Base-by-base conservation (phyloP, 1,140 invertebrate species). In the Micrasema longulum region DNA sequence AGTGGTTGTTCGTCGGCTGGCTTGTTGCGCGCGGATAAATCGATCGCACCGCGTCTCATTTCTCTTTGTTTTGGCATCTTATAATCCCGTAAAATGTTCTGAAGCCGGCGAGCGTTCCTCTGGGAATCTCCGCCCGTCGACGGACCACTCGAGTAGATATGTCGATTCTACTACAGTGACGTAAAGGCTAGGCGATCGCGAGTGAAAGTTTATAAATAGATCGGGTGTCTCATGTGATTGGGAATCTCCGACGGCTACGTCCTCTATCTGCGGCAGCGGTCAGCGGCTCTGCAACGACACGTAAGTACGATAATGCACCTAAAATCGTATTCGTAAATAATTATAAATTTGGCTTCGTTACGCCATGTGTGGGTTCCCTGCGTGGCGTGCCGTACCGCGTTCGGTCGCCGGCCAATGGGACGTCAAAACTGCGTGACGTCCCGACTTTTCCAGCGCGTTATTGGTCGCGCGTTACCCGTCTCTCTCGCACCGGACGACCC, bases 191-290 rank as follows among this genome's bases (percentile, higher is more conserved):
- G 52, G 52, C 23, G 48, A 65, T 67, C 47, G 64, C 53, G 38
- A 69, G 67, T 69, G 67, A 60, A 69, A 62, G 67, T 69, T 69
- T 69, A 69, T 69, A 47, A 60, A 69, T 69, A 69, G 67, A 60
- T 60, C 52, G 55, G 41, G 67, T 57, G 67, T 69, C 67, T 57
- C 52, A 53, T 53, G 67, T 53, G 53, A 62, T 60, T 53, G 43
- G 53, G 23, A 50, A 69, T 14, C 67, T 12, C 67, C 36, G 52
- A 26, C 52, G 55, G 53, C 20, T 35, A 60, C 64, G 53, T 45
- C 67, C 67, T 69, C 53, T 53, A 43, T 53, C 66, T 26, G 66
- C 38, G 66, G 66, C 53, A 69, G 53, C 52, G 53, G 67, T 69
- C 67, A 35, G 52, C 55, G 53, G 31, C 53, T 69, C 67, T 52